A percentile compares a stretch with the other conserved stretches of the same genome.
Conservation (phyloP, 2,113 vertebrate species). For the Brachyhypopomus gauderio region DNA sequence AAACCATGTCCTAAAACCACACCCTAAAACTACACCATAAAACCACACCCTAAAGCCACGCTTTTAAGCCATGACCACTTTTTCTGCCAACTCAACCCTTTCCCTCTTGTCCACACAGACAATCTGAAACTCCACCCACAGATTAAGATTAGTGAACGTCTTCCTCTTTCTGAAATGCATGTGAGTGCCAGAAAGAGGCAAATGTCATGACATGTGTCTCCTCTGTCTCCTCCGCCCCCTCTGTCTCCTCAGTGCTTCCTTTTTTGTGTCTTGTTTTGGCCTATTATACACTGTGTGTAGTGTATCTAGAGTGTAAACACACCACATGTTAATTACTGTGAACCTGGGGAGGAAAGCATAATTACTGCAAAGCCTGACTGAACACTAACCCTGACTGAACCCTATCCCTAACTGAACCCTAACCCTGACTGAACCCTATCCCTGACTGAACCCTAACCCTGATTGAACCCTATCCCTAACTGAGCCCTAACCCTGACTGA, state of each 20-base stretch:
- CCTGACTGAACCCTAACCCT: too few relatives aligned
- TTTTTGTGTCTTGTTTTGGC: neutral
- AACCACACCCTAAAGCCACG: too few relatives aligned
- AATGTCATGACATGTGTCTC: neutral
- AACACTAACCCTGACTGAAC: too few relatives aligned
- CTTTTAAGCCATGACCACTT: neutral
- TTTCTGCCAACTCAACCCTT: neutral
- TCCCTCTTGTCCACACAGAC: conserved; percentile 28
- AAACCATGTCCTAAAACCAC: conserved; percentile 5
- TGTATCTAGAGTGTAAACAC: too few relatives aligned
- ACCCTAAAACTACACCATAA: too few relatives aligned
- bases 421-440: too few relatives aligned
- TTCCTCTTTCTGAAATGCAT: conserved; percentile 78
- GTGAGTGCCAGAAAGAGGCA: conserved; percentile 32
- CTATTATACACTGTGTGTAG: too few relatives aligned
- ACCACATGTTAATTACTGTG: too few relatives aligned
- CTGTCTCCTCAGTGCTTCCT: neutral
- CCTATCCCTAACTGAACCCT: too few relatives aligned
- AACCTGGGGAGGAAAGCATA: conserved; percentile 24
- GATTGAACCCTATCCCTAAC: too few relatives aligned
- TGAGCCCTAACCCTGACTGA: too few relatives aligned
- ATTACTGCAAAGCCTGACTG: conserved; percentile 51
- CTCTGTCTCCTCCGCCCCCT: neutral
- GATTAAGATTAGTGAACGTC: conserved; percentile 81
- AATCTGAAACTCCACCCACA: conserved; percentile 59